Evolutionary conservation across 2,888 invertebrate species (phyloP).

Genomic region (Aphodius granarius): DNA sequence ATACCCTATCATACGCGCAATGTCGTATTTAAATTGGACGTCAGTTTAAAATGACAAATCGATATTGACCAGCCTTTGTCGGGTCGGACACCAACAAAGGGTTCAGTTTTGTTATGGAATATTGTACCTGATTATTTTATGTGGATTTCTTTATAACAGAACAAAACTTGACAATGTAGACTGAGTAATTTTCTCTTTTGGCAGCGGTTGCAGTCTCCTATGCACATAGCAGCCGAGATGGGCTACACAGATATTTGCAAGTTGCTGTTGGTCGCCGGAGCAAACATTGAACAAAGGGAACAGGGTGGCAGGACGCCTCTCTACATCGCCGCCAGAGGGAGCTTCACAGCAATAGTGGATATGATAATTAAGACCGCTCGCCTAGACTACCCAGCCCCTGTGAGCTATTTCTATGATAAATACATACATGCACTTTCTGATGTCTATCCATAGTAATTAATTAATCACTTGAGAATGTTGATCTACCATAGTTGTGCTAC

Average conservation of each 20-base stretch:
- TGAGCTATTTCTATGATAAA: constrained; percentile 43
- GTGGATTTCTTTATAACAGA: no score
- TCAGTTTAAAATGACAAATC: neutral
- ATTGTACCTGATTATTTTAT: no score
- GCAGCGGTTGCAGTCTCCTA: constrained; percentile 73
- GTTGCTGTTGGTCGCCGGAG: constrained; percentile 64
- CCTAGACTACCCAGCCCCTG: constrained; percentile 65
- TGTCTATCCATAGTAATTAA: neutral
- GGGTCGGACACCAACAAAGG: neutral
- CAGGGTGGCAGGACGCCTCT: constrained; percentile 71
- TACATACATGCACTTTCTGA: neutral
- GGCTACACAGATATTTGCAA: constrained; percentile 68
- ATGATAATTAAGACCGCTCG: constrained; percentile 78
- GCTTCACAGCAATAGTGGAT: constrained; percentile 81
- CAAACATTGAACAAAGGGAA: constrained; percentile 66
- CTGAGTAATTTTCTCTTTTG: constrained; percentile 25
- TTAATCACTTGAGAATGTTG: neutral
- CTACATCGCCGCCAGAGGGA: constrained; percentile 77
- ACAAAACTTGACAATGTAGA: no score
- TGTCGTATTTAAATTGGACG: neutral
- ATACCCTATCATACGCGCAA: neutral
- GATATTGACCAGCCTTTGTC: neutral
- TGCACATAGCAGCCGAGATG: constrained; percentile 77
- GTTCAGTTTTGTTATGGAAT: neutral
- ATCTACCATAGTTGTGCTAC: neutral